A percentile compares a stretch with the other conserved stretches of the same genome.
These are phyloP conservation scores for Lycopodina hypogea DNA, from an alignment of 37 sponge, comb jelly and placozoan genomes.

Conservation along the genomic window DNA sequence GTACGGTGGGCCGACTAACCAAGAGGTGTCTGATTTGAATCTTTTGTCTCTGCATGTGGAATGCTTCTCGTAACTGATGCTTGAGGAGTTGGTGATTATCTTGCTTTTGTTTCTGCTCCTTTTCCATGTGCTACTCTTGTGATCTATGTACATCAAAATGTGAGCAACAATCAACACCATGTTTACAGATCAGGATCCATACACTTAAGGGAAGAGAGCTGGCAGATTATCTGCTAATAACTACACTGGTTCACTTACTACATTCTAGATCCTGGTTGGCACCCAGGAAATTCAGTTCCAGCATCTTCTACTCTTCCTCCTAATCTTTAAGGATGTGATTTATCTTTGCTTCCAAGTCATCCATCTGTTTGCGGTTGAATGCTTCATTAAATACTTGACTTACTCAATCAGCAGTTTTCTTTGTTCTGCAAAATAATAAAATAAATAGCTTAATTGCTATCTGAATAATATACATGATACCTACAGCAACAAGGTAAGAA, in stretches of 20 bases:
- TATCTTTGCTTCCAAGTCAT: constrained; percentile 19
- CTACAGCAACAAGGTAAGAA: too few relatives aligned
- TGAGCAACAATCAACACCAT: too few relatives aligned
- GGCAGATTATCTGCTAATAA: too few relatives aligned
- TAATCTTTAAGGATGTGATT: constrained; percentile 42
- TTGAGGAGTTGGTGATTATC: constrained; percentile 74
- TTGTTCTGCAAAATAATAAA: too few relatives aligned
- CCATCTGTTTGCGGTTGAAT: constrained; percentile 22
- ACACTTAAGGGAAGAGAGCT: too few relatives aligned
- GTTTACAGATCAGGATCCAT: too few relatives aligned
- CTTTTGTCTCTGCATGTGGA: constrained; percentile 90
- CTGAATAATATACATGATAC: too few relatives aligned
- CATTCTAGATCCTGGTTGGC: constrained; percentile 54
- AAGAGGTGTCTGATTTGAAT: constrained; percentile 78
- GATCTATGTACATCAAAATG: constrained; percentile 14
- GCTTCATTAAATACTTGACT: too few relatives aligned
- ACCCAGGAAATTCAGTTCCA: constrained; percentile 54
- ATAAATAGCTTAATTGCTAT: too few relatives aligned
- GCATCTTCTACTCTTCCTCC: constrained; percentile 39
- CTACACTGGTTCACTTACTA: constrained; percentile 46
- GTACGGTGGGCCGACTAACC: constrained; percentile 19
- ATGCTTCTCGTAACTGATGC: constrained; percentile 80
- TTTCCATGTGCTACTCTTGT: constrained; percentile 61
- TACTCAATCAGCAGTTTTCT: too few relatives aligned
- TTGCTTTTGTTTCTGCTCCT: constrained; percentile 76